phyloP scores from a whole-genome alignment of 2,113 vertebrate genomes.

The Antechinus flavipes region DNA sequence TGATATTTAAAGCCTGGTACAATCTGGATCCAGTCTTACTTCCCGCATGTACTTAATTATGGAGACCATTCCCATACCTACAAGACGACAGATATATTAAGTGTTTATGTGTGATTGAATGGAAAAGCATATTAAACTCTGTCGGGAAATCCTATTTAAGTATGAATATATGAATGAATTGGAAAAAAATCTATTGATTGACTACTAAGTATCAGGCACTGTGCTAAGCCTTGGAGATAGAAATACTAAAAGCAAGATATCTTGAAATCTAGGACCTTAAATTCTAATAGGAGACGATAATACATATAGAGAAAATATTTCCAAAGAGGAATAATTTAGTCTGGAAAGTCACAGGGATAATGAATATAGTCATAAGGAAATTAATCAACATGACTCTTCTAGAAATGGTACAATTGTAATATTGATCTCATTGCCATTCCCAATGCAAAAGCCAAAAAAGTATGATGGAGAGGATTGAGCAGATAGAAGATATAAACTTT shows the following conservation, averaged over 20 bases:
- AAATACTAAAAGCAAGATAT: not conserved
- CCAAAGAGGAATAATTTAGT: not conserved
- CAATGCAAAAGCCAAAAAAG: not conserved
- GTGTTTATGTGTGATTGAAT: not conserved
- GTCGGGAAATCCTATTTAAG: not conserved
- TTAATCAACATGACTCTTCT: not conserved
- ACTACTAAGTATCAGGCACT: not conserved
- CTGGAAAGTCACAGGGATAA: not conserved
- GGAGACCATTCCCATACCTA: not conserved
- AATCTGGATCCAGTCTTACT: not conserved
- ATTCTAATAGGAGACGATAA: not conserved
- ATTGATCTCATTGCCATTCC: not conserved
- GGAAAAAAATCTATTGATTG: not conserved
- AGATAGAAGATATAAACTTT: not conserved
- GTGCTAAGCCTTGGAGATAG: not conserved
- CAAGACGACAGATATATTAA: not conserved
- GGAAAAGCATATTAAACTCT: not conserved
- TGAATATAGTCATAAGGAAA: not conserved
- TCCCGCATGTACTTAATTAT: not conserved
- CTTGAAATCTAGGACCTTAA: not conserved
- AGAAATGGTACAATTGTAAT: not conserved
- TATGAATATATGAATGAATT: not conserved
- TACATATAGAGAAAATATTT: not conserved
- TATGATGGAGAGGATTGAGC: not conserved
- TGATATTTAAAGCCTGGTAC: not conserved